Evolutionary conservation across 1,140 invertebrate species (phyloP).

Genomic region (Pachypsylla venusta): DNA sequence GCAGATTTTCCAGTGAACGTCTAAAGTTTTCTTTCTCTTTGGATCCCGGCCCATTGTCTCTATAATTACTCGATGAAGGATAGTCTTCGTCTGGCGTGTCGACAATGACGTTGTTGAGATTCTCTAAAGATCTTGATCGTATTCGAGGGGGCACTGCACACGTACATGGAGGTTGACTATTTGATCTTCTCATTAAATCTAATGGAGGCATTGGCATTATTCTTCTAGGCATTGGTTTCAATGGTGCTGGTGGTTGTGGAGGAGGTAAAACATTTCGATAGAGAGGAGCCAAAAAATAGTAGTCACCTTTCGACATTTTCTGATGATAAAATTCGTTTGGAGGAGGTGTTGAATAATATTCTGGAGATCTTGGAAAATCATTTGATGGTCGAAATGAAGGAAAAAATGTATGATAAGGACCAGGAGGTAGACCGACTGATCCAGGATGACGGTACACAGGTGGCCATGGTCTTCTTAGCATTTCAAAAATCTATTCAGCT

Average conservation of each 20-base stretch:
- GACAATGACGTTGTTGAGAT: conserved; percentile 31
- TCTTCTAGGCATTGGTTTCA: conserved; percentile 21
- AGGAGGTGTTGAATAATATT: neutral
- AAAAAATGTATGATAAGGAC: conserved; percentile 3
- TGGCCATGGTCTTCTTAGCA: conserved; percentile 38
- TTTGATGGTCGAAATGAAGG: neutral
- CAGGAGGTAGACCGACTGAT: conserved; percentile 28
- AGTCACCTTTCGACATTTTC: conserved; percentile 34
- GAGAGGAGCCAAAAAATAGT: conserved; percentile 49
- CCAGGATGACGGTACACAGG: conserved; percentile 38
- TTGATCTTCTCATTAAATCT: conserved; percentile 27
- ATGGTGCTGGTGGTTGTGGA: conserved; percentile 34
- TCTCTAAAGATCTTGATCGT: conserved; percentile 49
- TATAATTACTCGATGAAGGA: conserved; percentile 40
- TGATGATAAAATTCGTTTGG: neutral
- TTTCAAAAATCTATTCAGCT: no score
- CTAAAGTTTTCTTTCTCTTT: conserved; percentile 35
- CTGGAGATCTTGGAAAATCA: neutral
- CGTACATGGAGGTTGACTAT: conserved; percentile 18
- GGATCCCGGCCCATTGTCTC: no score
- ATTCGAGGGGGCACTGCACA: conserved; percentile 30
- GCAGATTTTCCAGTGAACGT: conserved; percentile 51
- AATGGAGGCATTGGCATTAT: conserved; percentile 31
- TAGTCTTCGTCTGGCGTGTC: conserved; percentile 39
- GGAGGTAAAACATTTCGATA: conserved; percentile 45